Conservation (phyloP, 2,113 vertebrate species). For the Echinops telfairi region DNA sequence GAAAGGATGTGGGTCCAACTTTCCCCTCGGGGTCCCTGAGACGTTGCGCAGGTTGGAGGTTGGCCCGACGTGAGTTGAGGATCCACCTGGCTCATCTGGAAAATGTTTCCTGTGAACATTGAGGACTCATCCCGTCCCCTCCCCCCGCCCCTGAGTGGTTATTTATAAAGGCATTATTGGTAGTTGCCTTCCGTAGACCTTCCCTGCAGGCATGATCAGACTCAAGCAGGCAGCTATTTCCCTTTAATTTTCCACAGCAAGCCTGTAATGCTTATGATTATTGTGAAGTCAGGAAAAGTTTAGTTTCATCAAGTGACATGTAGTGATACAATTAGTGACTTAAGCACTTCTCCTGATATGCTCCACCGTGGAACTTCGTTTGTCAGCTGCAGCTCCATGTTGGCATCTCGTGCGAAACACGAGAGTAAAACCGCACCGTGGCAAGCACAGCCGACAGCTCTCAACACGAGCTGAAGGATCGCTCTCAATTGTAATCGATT, state of each 20-base stretch:
- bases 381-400: conserved; percentile 88
- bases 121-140: conserved; percentile 76
- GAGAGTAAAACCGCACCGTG: conserved; percentile 83
- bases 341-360: conserved; percentile 86
- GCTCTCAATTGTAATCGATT: conserved; percentile 93
- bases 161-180: conserved; percentile 87
- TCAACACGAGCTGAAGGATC: conserved; percentile 93
- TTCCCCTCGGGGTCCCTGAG: conserved; percentile 68
- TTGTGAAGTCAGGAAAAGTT: conserved; percentile 91
- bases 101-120: conserved; percentile 83
- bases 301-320: conserved; percentile 89
- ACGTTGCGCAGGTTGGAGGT: conserved; percentile 41
- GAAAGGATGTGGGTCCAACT: conserved; percentile 72
- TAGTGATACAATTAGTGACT: conserved; percentile 89
- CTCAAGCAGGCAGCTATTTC: conserved; percentile 88
- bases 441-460: conserved; percentile 90
- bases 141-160: conserved; percentile 70
- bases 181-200: conserved; percentile 86
- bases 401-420: conserved; percentile 86
- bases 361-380: conserved; percentile 80
- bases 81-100: conserved; percentile 44
- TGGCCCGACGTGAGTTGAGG: background rate
- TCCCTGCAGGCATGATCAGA: conserved; percentile 88
- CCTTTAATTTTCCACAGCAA: conserved; percentile 90
- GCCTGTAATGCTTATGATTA: conserved; percentile 91